Conservation (phyloP, 2,797 vertebrate species). For the Acanthurus lineatus region DNA sequence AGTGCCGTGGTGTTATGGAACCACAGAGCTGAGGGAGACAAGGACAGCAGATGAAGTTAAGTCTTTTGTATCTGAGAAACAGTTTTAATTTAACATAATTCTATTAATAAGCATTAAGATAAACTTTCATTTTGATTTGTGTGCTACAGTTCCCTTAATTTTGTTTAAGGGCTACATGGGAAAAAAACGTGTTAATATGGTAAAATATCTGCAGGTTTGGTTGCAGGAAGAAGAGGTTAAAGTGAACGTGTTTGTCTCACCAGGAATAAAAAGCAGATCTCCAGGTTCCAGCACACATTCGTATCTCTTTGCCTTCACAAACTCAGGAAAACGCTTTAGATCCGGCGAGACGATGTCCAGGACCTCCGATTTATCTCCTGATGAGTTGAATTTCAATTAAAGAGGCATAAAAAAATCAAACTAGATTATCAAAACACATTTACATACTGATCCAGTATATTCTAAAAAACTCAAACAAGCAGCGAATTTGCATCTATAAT, state of each 20-base stretch:
- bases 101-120: no score
- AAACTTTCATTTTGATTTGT: no score
- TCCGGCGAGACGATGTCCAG: conserved; percentile 93
- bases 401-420: background rate
- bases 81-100: no score
- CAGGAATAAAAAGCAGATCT: conserved; percentile 95
- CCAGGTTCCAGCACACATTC: conserved; percentile 92
- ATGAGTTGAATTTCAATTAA: background rate
- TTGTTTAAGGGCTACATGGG: background rate
- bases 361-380: conserved; percentile 95
- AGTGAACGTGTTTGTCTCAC: conserved; percentile 75
- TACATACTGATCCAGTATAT: background rate
- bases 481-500: background rate
- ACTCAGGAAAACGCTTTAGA: conserved; percentile 90
- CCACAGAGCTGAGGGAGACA: conserved; percentile 89
- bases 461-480: background rate
- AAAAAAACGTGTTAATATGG: background rate
- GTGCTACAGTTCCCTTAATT: background rate
- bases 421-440: background rate
- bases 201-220: background rate
- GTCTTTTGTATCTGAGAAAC: background rate
- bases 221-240: background rate
- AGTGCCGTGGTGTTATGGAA: conserved; percentile 95
- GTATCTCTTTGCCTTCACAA: conserved; percentile 89
- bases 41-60: background rate